Percentiles rank a stretch among this genome's conserved stretches.
Evolutionary conservation across 2,797 vertebrate genomes (phyloP).

Genomic region (Lepilemur septentrionalis): DNA sequence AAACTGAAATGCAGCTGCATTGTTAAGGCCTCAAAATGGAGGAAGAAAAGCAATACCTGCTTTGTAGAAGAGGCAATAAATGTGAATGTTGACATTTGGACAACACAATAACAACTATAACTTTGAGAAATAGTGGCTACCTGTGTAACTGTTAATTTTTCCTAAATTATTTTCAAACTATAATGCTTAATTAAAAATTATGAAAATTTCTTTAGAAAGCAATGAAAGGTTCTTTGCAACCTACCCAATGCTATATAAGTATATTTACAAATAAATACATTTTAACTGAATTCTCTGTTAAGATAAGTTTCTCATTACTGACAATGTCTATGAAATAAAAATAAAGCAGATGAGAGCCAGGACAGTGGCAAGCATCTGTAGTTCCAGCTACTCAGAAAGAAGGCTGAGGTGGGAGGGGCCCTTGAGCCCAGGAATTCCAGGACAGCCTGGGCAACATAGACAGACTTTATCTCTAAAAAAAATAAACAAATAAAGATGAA

Average conservation of each 20-base stretch:
- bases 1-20: not conserved
- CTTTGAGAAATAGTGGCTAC: not conserved
- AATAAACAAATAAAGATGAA: not conserved
- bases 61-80: not conserved
- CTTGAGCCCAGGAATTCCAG: not conserved
- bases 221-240: not conserved
- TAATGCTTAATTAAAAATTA: not conserved
- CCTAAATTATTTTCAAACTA: not conserved
- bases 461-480: not conserved
- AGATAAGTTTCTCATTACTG: not conserved
- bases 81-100: not conserved
- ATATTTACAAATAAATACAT: not conserved
- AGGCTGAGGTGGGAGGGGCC: not conserved
- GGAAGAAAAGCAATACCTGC: not conserved
- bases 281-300: not conserved
- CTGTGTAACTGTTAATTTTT: not conserved
- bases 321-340: not conserved
- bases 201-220: not conserved
- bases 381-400: not conserved
- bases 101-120: not conserved
- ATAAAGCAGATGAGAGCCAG: not conserved
- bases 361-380: not conserved
- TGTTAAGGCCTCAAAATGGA: not conserved
- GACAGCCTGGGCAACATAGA: not conserved
- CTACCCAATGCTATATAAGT: not conserved